Evolutionary conservation across 1,140 invertebrate genomes (phyloP), one percentile per base, ranked within the genome.

Genomic region (Sarcophaga peregrina): DNA sequence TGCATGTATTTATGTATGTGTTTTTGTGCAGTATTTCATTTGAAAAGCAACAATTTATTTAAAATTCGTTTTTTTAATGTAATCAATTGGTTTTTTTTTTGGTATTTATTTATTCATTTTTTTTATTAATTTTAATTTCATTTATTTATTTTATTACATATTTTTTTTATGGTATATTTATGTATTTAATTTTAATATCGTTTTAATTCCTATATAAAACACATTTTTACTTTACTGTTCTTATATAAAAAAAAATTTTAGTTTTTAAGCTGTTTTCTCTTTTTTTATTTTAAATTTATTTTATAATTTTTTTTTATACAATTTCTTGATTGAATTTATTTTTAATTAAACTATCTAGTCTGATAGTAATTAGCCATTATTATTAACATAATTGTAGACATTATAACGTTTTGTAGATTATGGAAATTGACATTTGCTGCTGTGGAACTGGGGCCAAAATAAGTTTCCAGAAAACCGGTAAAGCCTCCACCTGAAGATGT

Each of bases 301-400:
- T 72, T 9, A 72, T 72, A 0, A 7, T 25, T 72, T 20, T 72
- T 20, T 72, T 72, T 72, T 72, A 72, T 11, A 72, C 62, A 25
- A n/a, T 62, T 62, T 62, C 37, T 50, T 78, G 48, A 25, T 76
- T 48, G 0, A 25, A 20, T 78, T 78, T 50, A 50, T 7, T 45
- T 11, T 74, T 74, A 74, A 74, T 52, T 68, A 78, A 78, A 78
- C 75, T 78, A 78, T 78, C 75, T 78, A 2, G n/a, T 6, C 25
- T 37, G 75, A 52, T 50, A 78, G 11, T 17, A 8, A 11, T 5
- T 50, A 25, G 37, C 9, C 9, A 48, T 50, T 11, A 78, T 25
- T 3, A 50, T 78, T 50, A 78, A 20, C 20, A 78, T 25, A 25
- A n/a, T 50, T 10, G 10, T 50, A 3, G 13, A 0, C 17, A 20